Conservation (phyloP, 2,113 vertebrate genomes). For the Silurus asotus region DNA sequence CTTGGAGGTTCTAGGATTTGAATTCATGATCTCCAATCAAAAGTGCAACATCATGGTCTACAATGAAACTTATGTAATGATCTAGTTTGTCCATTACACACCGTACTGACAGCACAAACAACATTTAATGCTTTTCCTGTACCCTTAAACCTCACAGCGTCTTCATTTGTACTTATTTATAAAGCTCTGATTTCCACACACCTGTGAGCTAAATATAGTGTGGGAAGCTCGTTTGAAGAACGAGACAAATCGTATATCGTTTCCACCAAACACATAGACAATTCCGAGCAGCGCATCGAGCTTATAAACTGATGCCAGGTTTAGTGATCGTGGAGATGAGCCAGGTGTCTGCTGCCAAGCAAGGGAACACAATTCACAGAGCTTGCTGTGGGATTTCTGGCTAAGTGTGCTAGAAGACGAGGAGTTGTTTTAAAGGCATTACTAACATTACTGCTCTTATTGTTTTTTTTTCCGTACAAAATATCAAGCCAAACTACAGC, state of each 20-base stretch:
- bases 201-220: conserved; percentile 20
- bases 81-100: not conserved
- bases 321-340: conserved; percentile 38
- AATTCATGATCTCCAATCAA: too few relatives aligned
- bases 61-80: not conserved
- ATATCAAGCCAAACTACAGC: not conserved
- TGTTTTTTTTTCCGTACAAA: too few relatives aligned
- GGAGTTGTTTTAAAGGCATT: not conserved
- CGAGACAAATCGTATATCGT: conserved; percentile 13
- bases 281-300: conserved; percentile 34
- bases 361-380: conserved; percentile 35
- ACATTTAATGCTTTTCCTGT: not conserved
- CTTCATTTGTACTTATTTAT: not conserved
- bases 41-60: not conserved
- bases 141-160: not conserved
- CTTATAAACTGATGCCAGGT: conserved; percentile 45
- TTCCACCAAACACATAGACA: conserved; percentile 35
- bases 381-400: conserved; percentile 24
- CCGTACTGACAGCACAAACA: not conserved
- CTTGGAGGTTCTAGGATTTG: too few relatives aligned
- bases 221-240: conserved; percentile 13
- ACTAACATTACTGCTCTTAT: not conserved
- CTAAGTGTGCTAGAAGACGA: conserved; percentile 21
- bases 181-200: conserved; percentile 39
- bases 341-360: conserved; percentile 35